Evolutionary conservation across 2,888 invertebrate genomes (phyloP), one percentile per base, ranked within the genome.

Genomic region (Nymphalis urticae): DNA sequence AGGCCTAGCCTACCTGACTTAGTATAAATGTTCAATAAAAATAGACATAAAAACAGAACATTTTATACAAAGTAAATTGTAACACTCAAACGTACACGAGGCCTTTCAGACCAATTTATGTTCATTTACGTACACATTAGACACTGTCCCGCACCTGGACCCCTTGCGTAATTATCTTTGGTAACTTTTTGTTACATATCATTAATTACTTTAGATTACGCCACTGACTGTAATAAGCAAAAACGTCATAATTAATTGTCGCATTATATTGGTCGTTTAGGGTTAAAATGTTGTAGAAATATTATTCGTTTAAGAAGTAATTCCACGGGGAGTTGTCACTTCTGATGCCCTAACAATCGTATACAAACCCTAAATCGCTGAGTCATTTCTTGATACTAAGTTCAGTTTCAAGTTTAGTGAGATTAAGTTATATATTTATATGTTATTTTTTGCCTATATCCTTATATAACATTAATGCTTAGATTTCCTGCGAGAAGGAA

Each of bases 181-280:
- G 71, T 70, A 76, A 82, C 81, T 85, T 78, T 84, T 84, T 84
- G 80, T 81, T 80, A 75, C 75, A 79, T 75, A 80, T 80, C 82
- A 82, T 84, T 85, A 81, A 84, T 79, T 84, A 82, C 79, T 78
- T 80, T 79, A 78, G 78, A 78, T 78, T 75, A 72, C 73, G 73
- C 77, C 75, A 74, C 67, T 70, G 73, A 76, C 67, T 75, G 36
- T 75, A 81, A 80, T 79, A 79, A 79, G 79, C 68, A 56, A 59
- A 54, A 76, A 80, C 79, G 79, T 79, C 78, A 77, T 36, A 68
- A 70, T 64, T 66, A 66, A 68, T 62, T 64, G 59, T 27, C 9
- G 48, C 53, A 53, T 65, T 66, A 66, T 47, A 48, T 24, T 24
- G 16, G 6, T 47, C 36, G 42, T 42, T 53, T 60, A 62, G 48